Evolutionary conservation across 1,140 invertebrate species (phyloP).

Genomic region (Drosophila sproati): DNA sequence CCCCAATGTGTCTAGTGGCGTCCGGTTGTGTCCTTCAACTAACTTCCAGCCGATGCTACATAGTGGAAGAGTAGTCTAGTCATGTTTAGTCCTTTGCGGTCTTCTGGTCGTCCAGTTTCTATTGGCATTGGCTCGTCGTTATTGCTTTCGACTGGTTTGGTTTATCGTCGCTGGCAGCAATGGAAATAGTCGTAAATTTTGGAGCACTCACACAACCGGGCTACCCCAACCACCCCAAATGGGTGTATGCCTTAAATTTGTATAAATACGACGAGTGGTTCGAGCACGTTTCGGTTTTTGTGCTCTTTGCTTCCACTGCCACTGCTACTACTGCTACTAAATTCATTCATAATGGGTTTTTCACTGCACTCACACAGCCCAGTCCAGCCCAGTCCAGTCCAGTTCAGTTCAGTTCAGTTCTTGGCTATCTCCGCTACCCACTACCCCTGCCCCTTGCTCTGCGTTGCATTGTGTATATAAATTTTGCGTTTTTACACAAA

Average conservation of each 20-base stretch:
- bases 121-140: conserved; percentile 69
- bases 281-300: conserved; percentile 64
- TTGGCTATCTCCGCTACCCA: not conserved
- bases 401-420: conserved; percentile 4
- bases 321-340: conserved; percentile 59
- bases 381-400: conserved; percentile 20
- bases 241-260: conserved; percentile 62
- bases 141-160: conserved; percentile 76
- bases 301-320: conserved; percentile 45
- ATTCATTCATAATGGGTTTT: conserved; percentile 83
- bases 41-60: conserved; percentile 42
- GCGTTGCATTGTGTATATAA: conserved; percentile 64
- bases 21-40: conserved; percentile 64
- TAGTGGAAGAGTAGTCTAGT: conserved; percentile 31
- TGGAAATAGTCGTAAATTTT: conserved; percentile 80
- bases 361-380: conserved; percentile 40
- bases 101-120: conserved; percentile 42
- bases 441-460: not conserved
- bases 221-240: conserved; percentile 9
- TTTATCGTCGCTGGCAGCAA: conserved; percentile 77
- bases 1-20: conserved; percentile 21
- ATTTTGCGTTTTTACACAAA: conserved; percentile 82
- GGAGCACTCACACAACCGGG: conserved; percentile 33
- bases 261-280: conserved; percentile 54
- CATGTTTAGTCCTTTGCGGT: conserved; percentile 52